A percentile compares a stretch with the other conserved stretches of the same genome.
Evolutionary conservation across 2,797 vertebrate species (phyloP).

Genomic region (Diceros bicornis): DNA sequence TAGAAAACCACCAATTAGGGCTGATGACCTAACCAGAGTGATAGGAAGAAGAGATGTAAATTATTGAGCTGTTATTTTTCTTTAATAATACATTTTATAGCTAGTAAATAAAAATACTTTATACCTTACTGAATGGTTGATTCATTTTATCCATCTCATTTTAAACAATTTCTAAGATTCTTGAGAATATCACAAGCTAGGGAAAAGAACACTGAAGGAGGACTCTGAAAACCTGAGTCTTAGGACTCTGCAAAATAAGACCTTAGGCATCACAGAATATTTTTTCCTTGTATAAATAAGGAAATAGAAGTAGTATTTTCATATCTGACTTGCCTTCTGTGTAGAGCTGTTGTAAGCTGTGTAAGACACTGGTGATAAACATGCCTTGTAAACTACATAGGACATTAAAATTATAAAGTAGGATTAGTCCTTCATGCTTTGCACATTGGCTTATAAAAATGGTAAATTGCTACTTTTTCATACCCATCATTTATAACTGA

Average conservation of each 20-base stretch:
- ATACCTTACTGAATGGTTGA: not conserved
- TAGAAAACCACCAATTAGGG: not conserved
- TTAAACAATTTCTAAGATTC: slow-evolving; percentile 10
- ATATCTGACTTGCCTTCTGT: not conserved
- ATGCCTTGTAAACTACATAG: slow-evolving; percentile 55
- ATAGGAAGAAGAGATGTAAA: not conserved
- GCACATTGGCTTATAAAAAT: slow-evolving; percentile 56
- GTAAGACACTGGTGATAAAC: slow-evolving; percentile 35
- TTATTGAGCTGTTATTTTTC: not conserved
- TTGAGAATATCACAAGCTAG: not conserved
- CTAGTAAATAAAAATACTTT: not conserved
- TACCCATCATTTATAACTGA: slow-evolving; percentile 69
- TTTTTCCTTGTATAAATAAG: slow-evolving; percentile 50
- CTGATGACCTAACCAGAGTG: not conserved
- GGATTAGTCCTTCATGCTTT: slow-evolving; percentile 73
- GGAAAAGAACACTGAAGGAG: not conserved
- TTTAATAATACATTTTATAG: not conserved
- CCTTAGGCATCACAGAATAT: not conserved
- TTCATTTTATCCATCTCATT: not conserved
- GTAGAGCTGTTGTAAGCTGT: not conserved
- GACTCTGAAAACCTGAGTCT: not conserved
- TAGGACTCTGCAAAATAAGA: not conserved
- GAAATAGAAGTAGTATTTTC: not conserved
- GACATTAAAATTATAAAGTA: slow-evolving; percentile 69
- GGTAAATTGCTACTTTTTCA: slow-evolving; percentile 64